Percentiles rank a stretch among this genome's conserved stretches.
These are phyloP conservation scores for Macrobrachium nipponense DNA, from an alignment of 1,140 invertebrate species.

Conservation along the genomic window DNA sequence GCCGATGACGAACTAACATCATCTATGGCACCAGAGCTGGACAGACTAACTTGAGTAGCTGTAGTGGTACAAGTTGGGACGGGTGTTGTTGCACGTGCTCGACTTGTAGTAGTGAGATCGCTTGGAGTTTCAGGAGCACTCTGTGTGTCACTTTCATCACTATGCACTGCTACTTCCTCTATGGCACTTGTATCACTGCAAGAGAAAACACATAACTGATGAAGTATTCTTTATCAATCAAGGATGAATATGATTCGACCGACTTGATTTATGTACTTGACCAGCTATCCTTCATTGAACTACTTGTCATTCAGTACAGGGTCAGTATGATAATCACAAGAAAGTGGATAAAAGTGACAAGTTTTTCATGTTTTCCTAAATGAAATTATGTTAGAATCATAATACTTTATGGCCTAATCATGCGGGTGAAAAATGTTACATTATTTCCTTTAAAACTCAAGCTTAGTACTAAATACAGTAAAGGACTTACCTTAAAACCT, in stretches of 20 bases:
- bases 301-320: background rate
- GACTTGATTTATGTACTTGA: too few relatives aligned
- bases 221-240: too few relatives aligned
- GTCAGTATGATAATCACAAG: background rate
- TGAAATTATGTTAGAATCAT: too few relatives aligned
- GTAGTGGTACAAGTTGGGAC: conserved; percentile 17
- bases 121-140: conserved; percentile 46
- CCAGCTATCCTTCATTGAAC: too few relatives aligned
- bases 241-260: too few relatives aligned
- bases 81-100: background rate
- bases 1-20: conserved; percentile 35
- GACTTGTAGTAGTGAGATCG: background rate
- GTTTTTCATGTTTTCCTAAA: too few relatives aligned
- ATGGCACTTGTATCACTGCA: conserved; percentile 29
- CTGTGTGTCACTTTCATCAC: conserved; percentile 55
- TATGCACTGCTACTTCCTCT: conserved; percentile 42
- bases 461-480: background rate
- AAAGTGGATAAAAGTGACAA: background rate
- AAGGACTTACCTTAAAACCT: conserved; percentile 35
- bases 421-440: background rate
- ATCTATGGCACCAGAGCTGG: conserved; percentile 1
- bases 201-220: background rate
- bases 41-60: conserved; percentile 29
- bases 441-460: background rate
- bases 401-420: too few relatives aligned